Percentiles rank a stretch among this genome's conserved stretches.
Conservation (phyloP, 2,888 invertebrate genomes). For the Tetramorium bicarinatum region DNA sequence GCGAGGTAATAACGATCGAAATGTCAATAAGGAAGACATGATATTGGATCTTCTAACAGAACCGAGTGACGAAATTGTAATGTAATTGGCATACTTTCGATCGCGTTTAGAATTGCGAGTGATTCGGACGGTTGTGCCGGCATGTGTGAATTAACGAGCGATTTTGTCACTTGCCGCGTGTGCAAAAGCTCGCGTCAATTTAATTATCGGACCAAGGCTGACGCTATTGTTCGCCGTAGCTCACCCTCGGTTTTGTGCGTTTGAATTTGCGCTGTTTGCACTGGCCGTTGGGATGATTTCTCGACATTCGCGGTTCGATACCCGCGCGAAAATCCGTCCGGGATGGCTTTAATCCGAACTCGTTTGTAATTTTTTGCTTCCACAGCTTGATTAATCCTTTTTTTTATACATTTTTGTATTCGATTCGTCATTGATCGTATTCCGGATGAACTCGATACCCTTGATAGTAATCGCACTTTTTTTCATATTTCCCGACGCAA, state of each 20-base stretch:
- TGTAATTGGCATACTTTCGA: constrained; percentile 41
- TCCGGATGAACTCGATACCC: constrained; percentile 22
- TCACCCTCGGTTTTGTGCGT: constrained; percentile 71
- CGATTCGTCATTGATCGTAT: constrained; percentile 27
- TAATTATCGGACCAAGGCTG: constrained; percentile 76
- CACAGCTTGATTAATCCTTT: constrained; percentile 67
- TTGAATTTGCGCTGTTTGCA: constrained; percentile 67
- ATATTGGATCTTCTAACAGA: constrained; percentile 5
- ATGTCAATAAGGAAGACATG: constrained; percentile 22
- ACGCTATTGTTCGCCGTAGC: constrained; percentile 68
- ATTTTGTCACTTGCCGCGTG: constrained; percentile 75
- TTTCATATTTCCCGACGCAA: background rate
- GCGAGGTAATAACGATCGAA: background rate
- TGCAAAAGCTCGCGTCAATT: constrained; percentile 76
- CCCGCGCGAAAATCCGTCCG: constrained; percentile 49
- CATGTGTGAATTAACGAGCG: constrained; percentile 72
- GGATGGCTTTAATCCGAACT: constrained; percentile 58
- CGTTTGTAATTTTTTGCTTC: constrained; percentile 72
- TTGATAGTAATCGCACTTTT: constrained; percentile 36
- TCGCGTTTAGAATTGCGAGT: constrained; percentile 31
- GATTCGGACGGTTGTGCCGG: constrained; percentile 35
- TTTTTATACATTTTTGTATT: constrained; percentile 54
- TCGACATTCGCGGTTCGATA: constrained; percentile 62
- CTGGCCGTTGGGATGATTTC: constrained; percentile 64
- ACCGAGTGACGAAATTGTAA: constrained; percentile 8